Evolutionary conservation across 2,888 invertebrate species (phyloP), one percentile per base, ranked within the genome.

Genomic region (Rhaphigaster nebulosa): DNA sequence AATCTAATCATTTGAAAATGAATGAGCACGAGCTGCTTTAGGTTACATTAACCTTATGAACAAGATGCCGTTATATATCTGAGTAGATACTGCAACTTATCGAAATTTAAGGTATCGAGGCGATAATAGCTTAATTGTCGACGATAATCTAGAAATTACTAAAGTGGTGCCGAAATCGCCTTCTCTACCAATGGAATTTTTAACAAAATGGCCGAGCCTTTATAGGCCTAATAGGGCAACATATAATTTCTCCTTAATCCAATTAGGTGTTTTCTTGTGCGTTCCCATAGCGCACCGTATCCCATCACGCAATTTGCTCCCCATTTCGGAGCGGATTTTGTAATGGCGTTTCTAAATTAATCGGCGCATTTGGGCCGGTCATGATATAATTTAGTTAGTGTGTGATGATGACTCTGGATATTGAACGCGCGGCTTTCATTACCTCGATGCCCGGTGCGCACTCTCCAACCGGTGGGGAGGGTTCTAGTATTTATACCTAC

Each of bases 211-310:
- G 84, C 84, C 45, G 26, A 84, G 0, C 45, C 45, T 84, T 41
- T 84, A 76, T 38, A n/a, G 45, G 15, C 45, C 84, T 89, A 76
- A 76, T 60, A 34, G 56, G 45, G n/a, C 34, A 23, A 45, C 26
- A 20, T 65, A 89, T 89, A 65, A 89, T 89, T 89, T 70, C 52
- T 76, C 89, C 76, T 89, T 89, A 89, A 50, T 50, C 89, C 89
- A 89, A 89, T 89, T 89, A 89, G 70, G 13, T n/a, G 18, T 89
- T 76, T 76, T 76, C 76, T 38, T 88, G 88, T 41, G 65, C 50
- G 70, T 89, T 45, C 45, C 60, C 89, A 89, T 89, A 89, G 89
- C n/a, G 89, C 89, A 89, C 89, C 6, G 50, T 34, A 50, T 50
- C 87, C 52, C 29, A 88, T 89, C 76, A 89, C 70, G 89, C 89